phyloP scores from a whole-genome alignment of 2,888 invertebrate species.

The Thyatira batis region DNA sequence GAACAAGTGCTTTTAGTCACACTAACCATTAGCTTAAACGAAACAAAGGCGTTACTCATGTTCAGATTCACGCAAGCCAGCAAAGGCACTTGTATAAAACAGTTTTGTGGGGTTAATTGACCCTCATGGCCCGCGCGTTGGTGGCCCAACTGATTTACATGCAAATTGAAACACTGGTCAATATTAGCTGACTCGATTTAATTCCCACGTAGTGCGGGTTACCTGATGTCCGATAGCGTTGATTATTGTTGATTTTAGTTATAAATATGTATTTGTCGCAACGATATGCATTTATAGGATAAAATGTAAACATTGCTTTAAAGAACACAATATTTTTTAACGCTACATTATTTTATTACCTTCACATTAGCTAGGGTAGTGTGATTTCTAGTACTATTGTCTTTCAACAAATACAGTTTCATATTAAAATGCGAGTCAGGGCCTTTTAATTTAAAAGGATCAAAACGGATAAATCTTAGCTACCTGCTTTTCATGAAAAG shows the following conservation, averaged over 20 bases:
- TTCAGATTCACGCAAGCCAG: not conserved
- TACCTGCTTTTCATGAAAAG: not conserved
- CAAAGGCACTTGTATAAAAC: conserved; percentile 1
- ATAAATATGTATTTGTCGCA: not conserved
- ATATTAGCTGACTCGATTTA: conserved; percentile 48
- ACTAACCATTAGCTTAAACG: too few relatives aligned
- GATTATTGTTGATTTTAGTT: conserved; percentile 13
- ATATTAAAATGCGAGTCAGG: too few relatives aligned
- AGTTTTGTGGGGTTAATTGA: conserved; percentile 30
- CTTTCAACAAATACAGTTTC: too few relatives aligned
- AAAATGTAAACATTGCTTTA: not conserved
- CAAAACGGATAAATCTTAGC: not conserved
- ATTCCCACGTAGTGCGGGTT: conserved; percentile 20
- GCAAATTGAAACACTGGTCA: conserved; percentile 53
- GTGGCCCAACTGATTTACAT: conserved; percentile 43
- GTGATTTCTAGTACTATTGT: too few relatives aligned
- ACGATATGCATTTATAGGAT: not conserved
- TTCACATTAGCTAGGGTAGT: too few relatives aligned
- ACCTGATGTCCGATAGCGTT: conserved; percentile 13
- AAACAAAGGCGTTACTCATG: not conserved
- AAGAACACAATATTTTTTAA: too few relatives aligned
- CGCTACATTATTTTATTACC: too few relatives aligned
- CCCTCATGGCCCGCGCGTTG: conserved; percentile 11
- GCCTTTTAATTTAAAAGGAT: too few relatives aligned
- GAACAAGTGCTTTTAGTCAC: too few relatives aligned